Evolutionary conservation across 2,113 vertebrate species (phyloP).

Genomic region (Campylorhamphus procurvoides): DNA sequence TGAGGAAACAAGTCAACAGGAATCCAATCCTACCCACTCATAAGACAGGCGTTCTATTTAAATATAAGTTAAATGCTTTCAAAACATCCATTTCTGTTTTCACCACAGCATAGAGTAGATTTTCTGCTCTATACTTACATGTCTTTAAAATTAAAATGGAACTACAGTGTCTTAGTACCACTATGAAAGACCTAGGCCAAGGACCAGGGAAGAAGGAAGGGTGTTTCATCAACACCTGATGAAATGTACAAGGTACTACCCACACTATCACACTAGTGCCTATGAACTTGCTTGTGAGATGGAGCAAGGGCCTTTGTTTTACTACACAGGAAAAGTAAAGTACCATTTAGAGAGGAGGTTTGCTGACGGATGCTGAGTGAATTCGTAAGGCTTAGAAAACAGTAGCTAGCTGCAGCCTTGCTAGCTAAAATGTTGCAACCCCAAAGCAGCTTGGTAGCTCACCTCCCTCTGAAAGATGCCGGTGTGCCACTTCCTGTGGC

Average conservation of each 20-base stretch:
- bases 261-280: background rate
- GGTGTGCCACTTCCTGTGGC: slow-evolving; percentile 42
- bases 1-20: background rate
- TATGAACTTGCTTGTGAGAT: background rate
- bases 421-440: background rate
- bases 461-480: background rate
- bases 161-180: background rate
- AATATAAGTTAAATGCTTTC: background rate
- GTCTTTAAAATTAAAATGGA: background rate
- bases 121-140: background rate
- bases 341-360: background rate
- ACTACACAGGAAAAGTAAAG: background rate
- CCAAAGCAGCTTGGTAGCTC: background rate
- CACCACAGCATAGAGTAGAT: background rate
- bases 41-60: background rate
- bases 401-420: background rate
- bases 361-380: background rate
- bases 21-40: background rate
- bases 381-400: background rate
- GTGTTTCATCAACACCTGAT: background rate
- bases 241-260: background rate
- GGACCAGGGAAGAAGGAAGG: background rate
- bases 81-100: background rate
- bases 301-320: background rate
- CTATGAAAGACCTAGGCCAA: background rate